Base-by-base conservation (phyloP, 2,113 vertebrate species). In the Albula glossodonta region DNA sequence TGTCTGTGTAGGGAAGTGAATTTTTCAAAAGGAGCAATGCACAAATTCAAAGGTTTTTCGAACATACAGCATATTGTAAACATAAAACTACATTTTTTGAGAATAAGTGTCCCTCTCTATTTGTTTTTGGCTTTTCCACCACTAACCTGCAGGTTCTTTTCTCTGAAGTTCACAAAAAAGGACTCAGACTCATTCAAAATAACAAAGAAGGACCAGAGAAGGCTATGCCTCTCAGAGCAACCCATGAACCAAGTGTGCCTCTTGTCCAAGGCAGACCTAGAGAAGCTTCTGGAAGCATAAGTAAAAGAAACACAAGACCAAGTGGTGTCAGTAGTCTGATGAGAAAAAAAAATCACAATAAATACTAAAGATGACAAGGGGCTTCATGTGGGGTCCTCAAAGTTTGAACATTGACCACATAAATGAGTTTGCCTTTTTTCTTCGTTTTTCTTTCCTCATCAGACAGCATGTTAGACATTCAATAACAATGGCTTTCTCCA, bases 161-260 rank as follows among this genome's bases (percentile, higher is more conserved):
- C 31, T 82, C 92, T 98, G 96, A 97, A 88, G 92, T 98, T 91
- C 95, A 96, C 87, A 90, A 87, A 90, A 96, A 96, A 3, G 66
- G 91, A 93, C 89, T 93, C 95, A 57, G 93, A 95, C 88, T 96
- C 96, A 92, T 93, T 86, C 90, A 93, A 94, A 93, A 92, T 98
- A 91, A 96, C 92, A 92, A 95, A 93, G 78, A 86, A 90, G 93
- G 97, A 86, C 92, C 94, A 93, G 93, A 94, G 96, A 91, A 94
- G 90, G 93, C 94, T 88, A 77, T 41, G 87, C 80, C 92, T 96
- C 93, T 94, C 93, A 86, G 95, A 93, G 94, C 93, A 94, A 87
- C 97, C 96, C 77, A 93, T 98, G 90, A 95, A 94, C 90, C 96
- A 94, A 95, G 97, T 96, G 83, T 96, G 99, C 88, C 96, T 98